Percentiles rank a stretch among this genome's conserved stretches.
These are phyloP conservation scores for Macrosteles quadrilineatus DNA, from an alignment of 1,140 invertebrate species.

Conservation along the genomic window DNA sequence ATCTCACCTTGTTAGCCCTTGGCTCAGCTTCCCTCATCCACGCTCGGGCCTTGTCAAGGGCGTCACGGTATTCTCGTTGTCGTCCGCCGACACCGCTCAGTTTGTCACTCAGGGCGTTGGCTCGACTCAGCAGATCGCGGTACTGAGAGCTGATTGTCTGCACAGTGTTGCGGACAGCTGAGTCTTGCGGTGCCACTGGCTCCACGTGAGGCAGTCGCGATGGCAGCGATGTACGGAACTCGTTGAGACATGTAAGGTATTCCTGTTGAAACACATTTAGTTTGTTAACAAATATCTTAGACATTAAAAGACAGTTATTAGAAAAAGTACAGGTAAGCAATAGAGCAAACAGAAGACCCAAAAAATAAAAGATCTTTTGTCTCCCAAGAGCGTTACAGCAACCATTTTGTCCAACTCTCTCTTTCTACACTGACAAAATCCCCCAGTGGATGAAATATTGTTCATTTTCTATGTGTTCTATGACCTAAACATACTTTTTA, in stretches of 20 bases:
- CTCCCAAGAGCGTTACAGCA: too few species aligned
- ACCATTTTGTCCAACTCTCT: too few species aligned
- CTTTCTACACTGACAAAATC: too few species aligned
- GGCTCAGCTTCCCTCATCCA: conserved; percentile 76
- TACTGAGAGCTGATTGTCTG: conserved; percentile 70
- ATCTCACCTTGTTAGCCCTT: conserved; percentile 50
- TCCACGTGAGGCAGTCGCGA: conserved; percentile 77
- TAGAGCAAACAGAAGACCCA: neutral
- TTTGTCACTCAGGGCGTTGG: conserved; percentile 79
- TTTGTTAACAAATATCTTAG: too few species aligned
- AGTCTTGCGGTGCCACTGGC: conserved; percentile 65
- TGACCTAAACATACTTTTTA: too few species aligned
- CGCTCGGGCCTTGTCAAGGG: conserved; percentile 74
- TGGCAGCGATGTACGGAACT: conserved; percentile 79
- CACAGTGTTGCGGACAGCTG: conserved; percentile 68
- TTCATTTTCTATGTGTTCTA: too few species aligned
- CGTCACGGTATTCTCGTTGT: conserved; percentile 79
- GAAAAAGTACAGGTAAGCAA: neutral
- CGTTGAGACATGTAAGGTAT: conserved; percentile 78
- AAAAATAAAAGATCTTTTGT: neutral
- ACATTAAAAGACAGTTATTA: too few species aligned
- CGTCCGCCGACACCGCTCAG: conserved; percentile 74
- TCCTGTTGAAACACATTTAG: conserved; percentile 54
- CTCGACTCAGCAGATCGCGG: conserved; percentile 72
- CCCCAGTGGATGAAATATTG: too few species aligned